These are phyloP conservation scores for Limonius californicus DNA, from an alignment of 1,140 invertebrate species.

Conservation along the genomic window DNA sequence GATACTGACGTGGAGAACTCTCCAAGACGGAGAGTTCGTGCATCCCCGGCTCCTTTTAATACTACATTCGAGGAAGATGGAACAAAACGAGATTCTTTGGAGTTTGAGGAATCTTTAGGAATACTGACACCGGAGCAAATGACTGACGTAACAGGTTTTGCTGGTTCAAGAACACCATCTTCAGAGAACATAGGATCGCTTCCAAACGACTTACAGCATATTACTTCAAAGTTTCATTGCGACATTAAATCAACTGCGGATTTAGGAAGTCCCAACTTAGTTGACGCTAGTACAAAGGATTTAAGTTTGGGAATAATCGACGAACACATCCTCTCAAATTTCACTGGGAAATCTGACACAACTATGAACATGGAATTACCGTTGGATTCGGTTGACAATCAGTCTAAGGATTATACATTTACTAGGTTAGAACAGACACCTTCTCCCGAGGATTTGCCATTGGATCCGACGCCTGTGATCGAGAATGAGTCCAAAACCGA, in stretches of 20 bases:
- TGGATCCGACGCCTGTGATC: slow-evolving; percentile 58
- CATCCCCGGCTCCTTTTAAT: neutral
- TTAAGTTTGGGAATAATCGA: slow-evolving; percentile 42
- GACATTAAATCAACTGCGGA: slow-evolving; percentile 15
- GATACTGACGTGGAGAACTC: slow-evolving; percentile 11
- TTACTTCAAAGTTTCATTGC: neutral
- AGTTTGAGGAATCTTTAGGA: slow-evolving; percentile 68
- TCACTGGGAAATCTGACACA: slow-evolving; percentile 47
- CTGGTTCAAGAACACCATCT: slow-evolving; percentile 44
- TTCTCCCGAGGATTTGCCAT: slow-evolving; percentile 74
- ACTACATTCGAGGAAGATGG: slow-evolving; percentile 25
- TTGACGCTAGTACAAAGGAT: slow-evolving; percentile 32
- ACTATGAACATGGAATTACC: slow-evolving; percentile 58
- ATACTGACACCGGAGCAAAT: slow-evolving; percentile 85
- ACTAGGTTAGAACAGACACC: slow-evolving; percentile 67
- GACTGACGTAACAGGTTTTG: slow-evolving; percentile 64
- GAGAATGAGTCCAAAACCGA: slow-evolving; percentile 55
- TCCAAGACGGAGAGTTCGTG: neutral
- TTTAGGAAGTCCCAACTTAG: slow-evolving; percentile 35
- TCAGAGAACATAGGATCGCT: slow-evolving; percentile 32
- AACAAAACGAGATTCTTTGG: slow-evolving; percentile 42
- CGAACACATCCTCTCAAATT: slow-evolving; percentile 32
- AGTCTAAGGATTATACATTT: slow-evolving; percentile 28
- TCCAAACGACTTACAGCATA: neutral
- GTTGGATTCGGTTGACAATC: slow-evolving; percentile 43